Evolutionary conservation across 2,113 vertebrate genomes (phyloP), one percentile per base, ranked within the genome.

Genomic region (Macrotus californicus): DNA sequence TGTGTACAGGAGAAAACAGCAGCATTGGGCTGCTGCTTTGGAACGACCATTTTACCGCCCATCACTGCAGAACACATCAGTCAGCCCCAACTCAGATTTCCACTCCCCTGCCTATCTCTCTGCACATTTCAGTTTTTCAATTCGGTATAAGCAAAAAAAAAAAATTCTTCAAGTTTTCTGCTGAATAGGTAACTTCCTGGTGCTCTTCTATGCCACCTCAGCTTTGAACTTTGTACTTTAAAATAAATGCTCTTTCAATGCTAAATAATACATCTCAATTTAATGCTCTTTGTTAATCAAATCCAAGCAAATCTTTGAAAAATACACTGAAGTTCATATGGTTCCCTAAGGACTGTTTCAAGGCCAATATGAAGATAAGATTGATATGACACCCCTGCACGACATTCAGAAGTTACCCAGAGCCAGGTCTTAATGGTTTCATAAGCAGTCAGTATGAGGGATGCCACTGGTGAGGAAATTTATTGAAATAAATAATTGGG

Each of bases 401-500:
- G 11, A 69, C n/a, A 61, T 92, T 81, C 94, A 90, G 73, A 56
- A 94, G 87, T 85, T 67, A 96, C 76, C 69, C 31, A 43, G 52
- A 88, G 84, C 81, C 93, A 94, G 85, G 7, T 85, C 39, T 89
- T 95, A 96, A 96, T 84, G 82, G 76, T 43, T 94, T 92, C 54
- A 43, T 82, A 94, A 77, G 61, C 87, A 97, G 90, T 96, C 86
- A 87, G 43, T 69, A 84, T 95, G 85, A 96, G 41, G 82, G 84
- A 96, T 91, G 31, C 50, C 94, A 26, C 43, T 90, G 34, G 36
- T 77, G 92, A 72, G 85, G 83, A 93, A 88, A 92, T 95, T 82
- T 97, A 92, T 48, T 85, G 88, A 69, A 94, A 86, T 94, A 96
- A 96, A 80, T 97, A 97, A 95, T 86, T 92, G 72, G 29, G 85